Conservation (phyloP, 2,797 vertebrate genomes). For the Epinephelus coioides region DNA sequence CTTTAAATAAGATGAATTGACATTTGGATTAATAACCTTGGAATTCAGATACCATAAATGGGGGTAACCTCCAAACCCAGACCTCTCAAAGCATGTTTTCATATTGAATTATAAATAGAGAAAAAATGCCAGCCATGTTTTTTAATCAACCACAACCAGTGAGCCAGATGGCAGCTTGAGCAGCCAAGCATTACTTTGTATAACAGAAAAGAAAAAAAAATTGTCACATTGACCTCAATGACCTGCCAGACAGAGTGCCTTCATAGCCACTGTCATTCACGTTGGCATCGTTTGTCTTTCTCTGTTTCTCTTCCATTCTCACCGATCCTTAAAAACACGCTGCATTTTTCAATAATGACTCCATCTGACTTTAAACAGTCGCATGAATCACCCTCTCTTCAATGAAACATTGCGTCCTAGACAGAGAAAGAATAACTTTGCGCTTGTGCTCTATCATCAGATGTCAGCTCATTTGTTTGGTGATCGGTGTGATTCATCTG, state of each 20-base stretch:
- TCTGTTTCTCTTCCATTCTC: not conserved
- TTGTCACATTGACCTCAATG: conserved; percentile 16
- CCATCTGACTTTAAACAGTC: not conserved
- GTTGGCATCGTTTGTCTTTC: not conserved
- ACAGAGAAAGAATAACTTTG: not conserved
- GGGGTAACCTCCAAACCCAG: not conserved
- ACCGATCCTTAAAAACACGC: not conserved
- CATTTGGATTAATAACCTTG: not conserved
- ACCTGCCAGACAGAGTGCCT: conserved; percentile 2
- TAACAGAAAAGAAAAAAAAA: not conserved
- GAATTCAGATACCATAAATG: not conserved
- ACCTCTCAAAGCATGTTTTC: not conserved
- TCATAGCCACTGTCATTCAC: conserved; percentile 5
- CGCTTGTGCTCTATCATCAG: not conserved
- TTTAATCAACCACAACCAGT: not conserved
- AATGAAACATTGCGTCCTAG: not conserved
- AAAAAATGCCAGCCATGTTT: conserved; percentile 4
- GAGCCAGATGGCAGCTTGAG: conserved; percentile 33
- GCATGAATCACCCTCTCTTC: not conserved
- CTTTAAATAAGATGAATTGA: not conserved
- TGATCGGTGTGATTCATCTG: not conserved
- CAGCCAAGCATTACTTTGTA: conserved; percentile 38
- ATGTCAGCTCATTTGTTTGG: not conserved
- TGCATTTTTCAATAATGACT: not conserved
- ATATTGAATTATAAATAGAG: conserved; percentile 29